Percentiles rank a stretch among this genome's conserved stretches.
These are phyloP conservation scores for Anas acuta DNA, from an alignment of 2,797 vertebrate species.

Conservation along the genomic window DNA sequence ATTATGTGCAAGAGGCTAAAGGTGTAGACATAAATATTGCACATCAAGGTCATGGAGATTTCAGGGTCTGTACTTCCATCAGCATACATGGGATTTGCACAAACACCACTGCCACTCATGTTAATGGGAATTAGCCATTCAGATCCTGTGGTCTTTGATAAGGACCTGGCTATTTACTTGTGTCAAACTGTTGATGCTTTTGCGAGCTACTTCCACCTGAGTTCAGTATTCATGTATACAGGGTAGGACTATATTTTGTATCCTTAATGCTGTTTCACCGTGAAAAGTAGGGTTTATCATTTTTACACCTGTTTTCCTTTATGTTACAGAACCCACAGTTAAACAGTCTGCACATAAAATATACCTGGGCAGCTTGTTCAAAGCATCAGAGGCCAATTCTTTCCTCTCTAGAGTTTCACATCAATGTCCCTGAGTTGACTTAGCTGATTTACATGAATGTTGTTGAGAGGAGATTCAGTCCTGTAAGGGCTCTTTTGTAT, in stretches of 20 bases:
- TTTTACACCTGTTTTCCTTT: constrained; percentile 1
- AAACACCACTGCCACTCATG: not conserved
- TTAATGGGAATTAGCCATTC: not conserved
- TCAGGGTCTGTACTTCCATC: constrained; percentile 46
- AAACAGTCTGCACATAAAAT: not conserved
- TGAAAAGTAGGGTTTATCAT: not conserved
- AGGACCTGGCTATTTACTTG: not conserved
- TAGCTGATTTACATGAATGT: not conserved
- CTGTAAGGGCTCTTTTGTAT: not conserved
- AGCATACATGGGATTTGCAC: constrained; percentile 25
- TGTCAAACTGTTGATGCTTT: not conserved
- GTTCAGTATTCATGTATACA: not conserved
- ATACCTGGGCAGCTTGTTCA: not conserved
- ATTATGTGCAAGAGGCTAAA: constrained; percentile 51
- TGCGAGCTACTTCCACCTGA: not conserved
- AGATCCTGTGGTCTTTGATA: not conserved
- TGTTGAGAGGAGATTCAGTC: not conserved
- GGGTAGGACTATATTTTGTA: not conserved
- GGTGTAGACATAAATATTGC: constrained; percentile 44
- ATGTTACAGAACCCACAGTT: not conserved
- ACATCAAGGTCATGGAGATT: constrained; percentile 70
- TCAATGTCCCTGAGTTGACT: not conserved
- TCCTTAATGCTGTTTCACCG: not conserved
- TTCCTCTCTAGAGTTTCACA: not conserved
- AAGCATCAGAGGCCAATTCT: not conserved